A percentile compares a stretch with the other conserved stretches of the same genome.
Conservation (phyloP, 2,113 vertebrate genomes). For the Narcine bancroftii region DNA sequence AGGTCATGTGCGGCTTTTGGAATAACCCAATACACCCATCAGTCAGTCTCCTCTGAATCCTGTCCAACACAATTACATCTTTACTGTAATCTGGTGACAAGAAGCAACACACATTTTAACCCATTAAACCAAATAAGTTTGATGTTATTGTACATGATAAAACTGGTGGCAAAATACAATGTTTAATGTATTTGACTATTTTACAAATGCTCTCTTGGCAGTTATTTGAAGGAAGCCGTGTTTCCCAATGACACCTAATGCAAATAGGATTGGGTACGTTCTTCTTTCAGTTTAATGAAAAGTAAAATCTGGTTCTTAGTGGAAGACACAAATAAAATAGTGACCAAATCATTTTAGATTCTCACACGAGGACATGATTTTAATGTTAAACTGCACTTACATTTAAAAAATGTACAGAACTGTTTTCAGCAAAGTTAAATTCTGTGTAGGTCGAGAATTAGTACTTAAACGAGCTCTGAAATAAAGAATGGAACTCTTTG, state of each 20-base stretch:
- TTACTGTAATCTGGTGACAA: too few relatives aligned
- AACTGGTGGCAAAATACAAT: neutral
- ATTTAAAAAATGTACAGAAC: neutral
- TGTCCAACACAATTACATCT: too few relatives aligned
- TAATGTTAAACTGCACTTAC: neutral
- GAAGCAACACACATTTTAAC: too few relatives aligned
- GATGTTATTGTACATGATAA: neutral
- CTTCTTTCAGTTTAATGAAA: neutral
- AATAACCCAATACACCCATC: too few relatives aligned
- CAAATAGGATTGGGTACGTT: neutral
- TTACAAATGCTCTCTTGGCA: neutral
- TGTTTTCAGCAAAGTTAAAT: neutral
- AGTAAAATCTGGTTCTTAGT: neutral
- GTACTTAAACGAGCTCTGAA: neutral
- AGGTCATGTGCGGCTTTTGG: too few relatives aligned
- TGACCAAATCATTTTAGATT: neutral
- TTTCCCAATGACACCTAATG: neutral
- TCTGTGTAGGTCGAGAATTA: neutral
- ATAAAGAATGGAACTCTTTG: neutral
- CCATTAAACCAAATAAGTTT: neutral
- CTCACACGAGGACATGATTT: neutral
- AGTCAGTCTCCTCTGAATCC: too few relatives aligned
- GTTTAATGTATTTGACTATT: neutral
- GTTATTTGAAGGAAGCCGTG: neutral
- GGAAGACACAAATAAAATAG: neutral